phyloP scores from a whole-genome alignment of 2,888 invertebrate genomes.

The Tigriopus californicus region DNA sequence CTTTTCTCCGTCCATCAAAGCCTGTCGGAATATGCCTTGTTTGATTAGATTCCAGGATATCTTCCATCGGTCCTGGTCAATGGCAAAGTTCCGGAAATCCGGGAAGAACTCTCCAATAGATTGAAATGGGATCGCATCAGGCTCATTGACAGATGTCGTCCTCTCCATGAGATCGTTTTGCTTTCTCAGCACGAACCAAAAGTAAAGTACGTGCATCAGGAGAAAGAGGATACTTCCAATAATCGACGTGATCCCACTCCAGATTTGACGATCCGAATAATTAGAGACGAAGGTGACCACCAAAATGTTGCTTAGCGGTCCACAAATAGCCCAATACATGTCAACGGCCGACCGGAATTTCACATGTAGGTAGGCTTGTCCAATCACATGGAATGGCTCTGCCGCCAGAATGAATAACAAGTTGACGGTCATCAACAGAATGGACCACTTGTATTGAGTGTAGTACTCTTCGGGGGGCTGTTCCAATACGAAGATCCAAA shows the following conservation, averaged over 20 bases:
- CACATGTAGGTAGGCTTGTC: conserved; percentile 73
- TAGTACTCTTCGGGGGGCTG: conserved; percentile 40
- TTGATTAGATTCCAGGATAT: conserved; percentile 77
- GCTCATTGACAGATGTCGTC: no score
- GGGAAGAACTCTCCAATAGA: conserved; percentile 55
- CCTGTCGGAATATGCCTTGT: conserved; percentile 85
- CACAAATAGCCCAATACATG: conserved; percentile 10
- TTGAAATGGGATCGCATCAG: conserved; percentile 44
- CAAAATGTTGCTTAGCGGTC: no score
- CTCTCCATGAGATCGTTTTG: no score
- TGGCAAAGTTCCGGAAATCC: conserved; percentile 39
- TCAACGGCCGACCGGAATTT: conserved; percentile 46
- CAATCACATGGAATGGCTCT: conserved; percentile 63
- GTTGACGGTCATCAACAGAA: conserved; percentile 53
- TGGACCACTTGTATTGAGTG: conserved; percentile 28
- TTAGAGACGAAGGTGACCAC: no score
- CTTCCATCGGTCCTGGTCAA: conserved; percentile 42
- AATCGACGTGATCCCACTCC: no score
- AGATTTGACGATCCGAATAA: no score
- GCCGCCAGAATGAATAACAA: conserved; percentile 68
- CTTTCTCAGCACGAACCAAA: no score
- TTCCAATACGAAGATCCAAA: conserved; percentile 61
- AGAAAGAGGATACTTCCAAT: no score
- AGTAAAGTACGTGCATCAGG: no score
- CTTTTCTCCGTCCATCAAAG: conserved; percentile 91